Percentiles rank a stretch among this genome's conserved stretches.
Evolutionary conservation across 1,140 invertebrate species (phyloP).

Genomic region (Euura saliciscinereae): DNA sequence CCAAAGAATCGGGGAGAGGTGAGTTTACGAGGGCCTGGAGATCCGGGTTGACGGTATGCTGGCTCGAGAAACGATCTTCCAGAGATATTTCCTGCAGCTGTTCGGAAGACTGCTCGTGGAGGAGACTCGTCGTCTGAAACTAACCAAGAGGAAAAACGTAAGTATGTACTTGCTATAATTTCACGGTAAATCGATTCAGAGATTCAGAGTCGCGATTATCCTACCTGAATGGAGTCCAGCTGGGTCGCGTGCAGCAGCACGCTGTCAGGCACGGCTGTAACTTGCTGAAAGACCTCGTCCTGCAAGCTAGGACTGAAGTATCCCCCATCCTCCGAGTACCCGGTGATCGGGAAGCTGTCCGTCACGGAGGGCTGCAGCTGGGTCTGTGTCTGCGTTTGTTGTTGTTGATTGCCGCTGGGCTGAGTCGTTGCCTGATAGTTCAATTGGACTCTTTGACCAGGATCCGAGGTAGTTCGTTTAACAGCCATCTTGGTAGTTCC

Average conservation of each 20-base stretch:
- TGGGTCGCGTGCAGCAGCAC: slow-evolving; percentile 74
- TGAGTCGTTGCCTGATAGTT: slow-evolving; percentile 47
- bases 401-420: slow-evolving; percentile 34
- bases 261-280: slow-evolving; percentile 67
- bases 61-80: slow-evolving; percentile 65
- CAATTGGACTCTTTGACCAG: slow-evolving; percentile 62
- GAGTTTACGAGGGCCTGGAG: slow-evolving; percentile 77
- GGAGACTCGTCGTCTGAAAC: slow-evolving; percentile 62
- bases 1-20: slow-evolving; percentile 77
- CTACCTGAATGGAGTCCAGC: slow-evolving; percentile 64
- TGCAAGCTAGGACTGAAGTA: slow-evolving; percentile 76
- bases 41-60: slow-evolving; percentile 73
- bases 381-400: slow-evolving; percentile 49
- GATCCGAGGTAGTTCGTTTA: slow-evolving; percentile 70
- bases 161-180: background rate
- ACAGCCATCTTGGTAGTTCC: slow-evolving; percentile 73
- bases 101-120: slow-evolving; percentile 68
- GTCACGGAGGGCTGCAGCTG: slow-evolving; percentile 64
- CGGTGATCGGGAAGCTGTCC: slow-evolving; percentile 65
- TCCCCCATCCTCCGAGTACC: slow-evolving; percentile 70
- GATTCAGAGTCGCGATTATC: slow-evolving; percentile 7
- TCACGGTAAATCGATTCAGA: background rate
- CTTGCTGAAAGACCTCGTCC: slow-evolving; percentile 79
- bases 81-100: slow-evolving; percentile 72
- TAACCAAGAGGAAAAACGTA: slow-evolving; percentile 22